Base-by-base conservation (phyloP, 2,113 vertebrate genomes). In the Cyprinodon tularosa region DNA sequence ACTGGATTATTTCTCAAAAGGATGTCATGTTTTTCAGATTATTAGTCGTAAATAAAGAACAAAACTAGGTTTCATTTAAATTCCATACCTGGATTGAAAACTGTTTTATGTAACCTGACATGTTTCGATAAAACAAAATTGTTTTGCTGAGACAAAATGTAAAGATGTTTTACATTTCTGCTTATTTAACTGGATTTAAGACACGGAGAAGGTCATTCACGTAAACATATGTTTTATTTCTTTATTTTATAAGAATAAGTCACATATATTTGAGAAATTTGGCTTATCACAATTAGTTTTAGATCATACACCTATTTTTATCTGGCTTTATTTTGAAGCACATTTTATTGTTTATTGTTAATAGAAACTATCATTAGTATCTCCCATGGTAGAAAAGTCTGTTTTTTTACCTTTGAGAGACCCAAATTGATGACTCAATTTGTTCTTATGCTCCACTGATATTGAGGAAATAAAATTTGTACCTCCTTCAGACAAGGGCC, bases 351-450 rank as follows among this genome's bases (percentile, higher is more conserved):
- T 47, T 45, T 12, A 20, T n/a, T 60, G 44, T 38, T 57, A 12
- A 44, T 10, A 38, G 29, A 39, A 29, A 20, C 62, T 64, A 42
- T 66, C 45, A 60, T 74, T n/a, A 44, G 20, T 48, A 4, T 36
- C 14, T 62, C 59, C 38, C 4, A 11, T 12, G 7, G 62, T 62
- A 78, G 67, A 22, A 2, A 53, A 14, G 17, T 73, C 70, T 77
- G 73, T 36, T 69, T 57, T 60, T 38, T 70, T 42, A 59, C 14
- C 50, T 76, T 71, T 72, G 44, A 15, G 62, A 64, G 71, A 67
- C 14, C 70, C 29, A 71, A 71, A 12, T 6, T 47, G 68, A 2
- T 44, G 60, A 29, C 40, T 2, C 71, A 0, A 15, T 48, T 40
- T 13, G 39, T 20, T 66, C 37, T 68, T 61, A 17, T 60, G 22